A percentile compares a stretch with the other conserved stretches of the same genome.
Evolutionary conservation across 2,888 invertebrate genomes (phyloP).

Genomic region (Pammene fasciana): DNA sequence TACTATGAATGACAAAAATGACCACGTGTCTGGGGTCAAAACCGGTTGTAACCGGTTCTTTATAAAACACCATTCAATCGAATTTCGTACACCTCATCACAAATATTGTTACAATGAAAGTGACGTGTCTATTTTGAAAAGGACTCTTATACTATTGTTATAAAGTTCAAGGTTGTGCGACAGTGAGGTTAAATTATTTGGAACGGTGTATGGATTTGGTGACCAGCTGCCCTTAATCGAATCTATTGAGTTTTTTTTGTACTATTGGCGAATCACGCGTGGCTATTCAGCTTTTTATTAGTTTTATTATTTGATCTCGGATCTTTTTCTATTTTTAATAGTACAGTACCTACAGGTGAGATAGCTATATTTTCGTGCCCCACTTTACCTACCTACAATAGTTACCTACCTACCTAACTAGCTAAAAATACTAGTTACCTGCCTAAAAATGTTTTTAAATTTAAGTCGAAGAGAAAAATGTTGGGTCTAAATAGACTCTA

Average conservation of each 20-base stretch:
- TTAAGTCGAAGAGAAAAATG: no score
- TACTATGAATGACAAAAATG: conserved; percentile 74
- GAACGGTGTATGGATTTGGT: conserved; percentile 49
- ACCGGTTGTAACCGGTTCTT: conserved; percentile 76
- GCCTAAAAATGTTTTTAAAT: no score
- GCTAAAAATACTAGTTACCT: no score
- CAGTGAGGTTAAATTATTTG: conserved; percentile 7
- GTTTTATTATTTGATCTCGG: conserved; percentile 25
- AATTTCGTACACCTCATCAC: conserved; percentile 62
- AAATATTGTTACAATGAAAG: conserved; percentile 43
- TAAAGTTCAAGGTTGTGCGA: conserved; percentile 1
- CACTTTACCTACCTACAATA: no score
- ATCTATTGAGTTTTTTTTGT: conserved; percentile 67
- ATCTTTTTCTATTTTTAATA: neutral
- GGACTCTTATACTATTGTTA: neutral
- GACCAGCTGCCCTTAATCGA: conserved; percentile 70
- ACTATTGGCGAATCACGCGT: conserved; percentile 51
- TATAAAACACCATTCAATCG: conserved; percentile 78
- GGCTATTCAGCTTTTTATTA: conserved; percentile 27
- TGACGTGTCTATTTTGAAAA: conserved; percentile 41
- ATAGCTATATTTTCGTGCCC: neutral
- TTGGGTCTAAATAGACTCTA: no score
- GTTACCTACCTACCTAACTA: no score
- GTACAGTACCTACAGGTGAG: no score
- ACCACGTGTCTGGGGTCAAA: conserved; percentile 78